A percentile compares a stretch with the other conserved stretches of the same genome.
phyloP scores from a whole-genome alignment of 2,113 vertebrate genomes.

The Laticauda colubrina region DNA sequence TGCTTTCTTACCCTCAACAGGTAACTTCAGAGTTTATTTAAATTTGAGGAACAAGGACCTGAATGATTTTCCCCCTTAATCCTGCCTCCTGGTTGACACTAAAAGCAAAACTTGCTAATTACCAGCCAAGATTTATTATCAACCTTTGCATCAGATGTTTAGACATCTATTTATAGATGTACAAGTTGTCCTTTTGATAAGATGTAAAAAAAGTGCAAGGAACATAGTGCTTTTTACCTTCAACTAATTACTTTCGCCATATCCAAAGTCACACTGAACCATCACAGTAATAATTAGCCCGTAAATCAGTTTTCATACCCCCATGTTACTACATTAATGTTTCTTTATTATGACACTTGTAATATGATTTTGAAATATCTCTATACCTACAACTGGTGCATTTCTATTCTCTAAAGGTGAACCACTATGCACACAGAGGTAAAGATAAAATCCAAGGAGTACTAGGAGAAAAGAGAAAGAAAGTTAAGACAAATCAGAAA shows the following conservation, averaged over 20 bases:
- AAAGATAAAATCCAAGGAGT: slow-evolving; percentile 74
- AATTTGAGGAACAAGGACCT: background rate
- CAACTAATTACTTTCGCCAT: background rate
- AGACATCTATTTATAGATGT: too few species aligned
- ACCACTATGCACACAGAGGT: slow-evolving; percentile 65
- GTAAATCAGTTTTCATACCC: background rate
- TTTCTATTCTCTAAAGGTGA: slow-evolving; percentile 69
- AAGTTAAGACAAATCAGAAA: slow-evolving; percentile 63
- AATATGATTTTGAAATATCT: slow-evolving; percentile 52
- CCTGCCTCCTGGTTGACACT: background rate
- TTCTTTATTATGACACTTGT: background rate
- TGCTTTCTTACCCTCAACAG: background rate
- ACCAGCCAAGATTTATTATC: background rate
- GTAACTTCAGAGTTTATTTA: background rate
- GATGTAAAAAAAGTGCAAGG: background rate
- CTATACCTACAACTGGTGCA: slow-evolving; percentile 68
- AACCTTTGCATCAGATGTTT: background rate
- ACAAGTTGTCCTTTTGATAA: background rate
- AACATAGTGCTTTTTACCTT: background rate
- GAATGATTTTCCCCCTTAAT: background rate
- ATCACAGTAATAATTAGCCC: background rate
- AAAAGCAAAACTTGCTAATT: background rate
- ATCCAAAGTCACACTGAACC: background rate
- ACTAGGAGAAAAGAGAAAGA: slow-evolving; percentile 75
- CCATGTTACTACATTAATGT: background rate